Conservation (phyloP, 2,113 vertebrate genomes). For the Morone saxatilis region DNA sequence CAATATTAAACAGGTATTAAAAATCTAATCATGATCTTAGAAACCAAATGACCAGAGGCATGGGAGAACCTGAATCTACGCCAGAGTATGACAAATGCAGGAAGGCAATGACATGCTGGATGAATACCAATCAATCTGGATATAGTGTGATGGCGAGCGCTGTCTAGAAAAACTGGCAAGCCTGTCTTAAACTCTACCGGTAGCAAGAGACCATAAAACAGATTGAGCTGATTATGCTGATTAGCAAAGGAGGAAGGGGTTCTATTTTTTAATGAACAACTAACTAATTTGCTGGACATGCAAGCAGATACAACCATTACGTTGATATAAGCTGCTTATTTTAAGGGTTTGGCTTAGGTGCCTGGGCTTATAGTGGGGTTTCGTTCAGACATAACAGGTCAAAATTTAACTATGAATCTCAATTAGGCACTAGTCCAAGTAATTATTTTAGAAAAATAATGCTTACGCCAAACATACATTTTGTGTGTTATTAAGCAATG, state of each 20-base stretch:
- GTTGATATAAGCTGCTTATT: conserved; percentile 26
- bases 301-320: conserved; percentile 31
- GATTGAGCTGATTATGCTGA: conserved; percentile 74
- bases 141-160: conserved; percentile 41
- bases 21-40: conserved; percentile 51
- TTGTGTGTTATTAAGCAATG: no score
- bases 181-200: conserved; percentile 20
- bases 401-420: conserved; percentile 20
- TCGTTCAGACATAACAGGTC: background rate
- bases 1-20: conserved; percentile 33
- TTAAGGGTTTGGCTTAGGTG: background rate
- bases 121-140: conserved; percentile 68
- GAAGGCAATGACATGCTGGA: conserved; percentile 33
- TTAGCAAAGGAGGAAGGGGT: conserved; percentile 40
- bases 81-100: conserved; percentile 59
- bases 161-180: conserved; percentile 49
- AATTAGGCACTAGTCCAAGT: background rate
- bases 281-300: conserved; percentile 35
- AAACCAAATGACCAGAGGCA: conserved; percentile 46
- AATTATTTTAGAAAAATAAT: conserved; percentile 1
- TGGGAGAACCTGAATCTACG: conserved; percentile 24
- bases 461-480: background rate
- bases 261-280: conserved; percentile 40
- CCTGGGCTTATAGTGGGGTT: background rate
- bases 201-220: conserved; percentile 61